A percentile compares a stretch with the other conserved stretches of the same genome.
Evolutionary conservation across 2,113 vertebrate genomes (phyloP).

Genomic region (Sinosuthora webbiana): DNA sequence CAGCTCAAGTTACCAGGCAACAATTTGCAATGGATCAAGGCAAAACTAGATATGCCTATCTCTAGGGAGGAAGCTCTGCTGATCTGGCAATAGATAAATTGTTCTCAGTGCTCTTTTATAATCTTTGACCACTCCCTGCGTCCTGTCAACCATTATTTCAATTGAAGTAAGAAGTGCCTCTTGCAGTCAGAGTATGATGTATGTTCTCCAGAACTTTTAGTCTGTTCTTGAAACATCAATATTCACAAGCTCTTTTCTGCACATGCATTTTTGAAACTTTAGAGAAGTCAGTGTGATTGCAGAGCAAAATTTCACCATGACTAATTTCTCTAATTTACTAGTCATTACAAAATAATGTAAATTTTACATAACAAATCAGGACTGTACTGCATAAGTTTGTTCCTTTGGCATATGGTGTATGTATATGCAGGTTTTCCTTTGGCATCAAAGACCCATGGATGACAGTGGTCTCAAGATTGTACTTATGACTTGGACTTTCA

Average conservation of each 20-base stretch:
- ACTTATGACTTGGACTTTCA: not conserved
- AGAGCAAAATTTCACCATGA: not conserved
- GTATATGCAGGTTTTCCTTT: not conserved
- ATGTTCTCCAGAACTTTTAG: not conserved
- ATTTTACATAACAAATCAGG: not conserved
- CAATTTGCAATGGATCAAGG: conserved; percentile 21
- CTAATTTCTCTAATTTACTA: not conserved
- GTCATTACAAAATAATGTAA: not conserved
- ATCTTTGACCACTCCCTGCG: not conserved
- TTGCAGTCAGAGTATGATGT: not conserved
- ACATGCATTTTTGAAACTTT: not conserved
- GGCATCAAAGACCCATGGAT: not conserved
- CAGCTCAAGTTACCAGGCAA: conserved; percentile 39
- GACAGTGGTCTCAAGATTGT: not conserved
- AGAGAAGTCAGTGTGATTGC: not conserved
- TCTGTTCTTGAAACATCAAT: not conserved
- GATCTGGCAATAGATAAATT: conserved; percentile 25
- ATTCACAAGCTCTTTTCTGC: not conserved
- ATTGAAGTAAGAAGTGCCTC: not conserved
- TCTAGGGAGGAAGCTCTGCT: conserved; percentile 21
- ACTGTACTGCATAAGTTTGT: not conserved
- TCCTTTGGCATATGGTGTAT: not conserved
- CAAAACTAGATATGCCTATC: conserved; percentile 21
- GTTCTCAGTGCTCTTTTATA: not conserved
- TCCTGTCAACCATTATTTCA: not conserved